phyloP scores from a whole-genome alignment of 2,113 vertebrate genomes.

The Eupsittula cactorum region DNA sequence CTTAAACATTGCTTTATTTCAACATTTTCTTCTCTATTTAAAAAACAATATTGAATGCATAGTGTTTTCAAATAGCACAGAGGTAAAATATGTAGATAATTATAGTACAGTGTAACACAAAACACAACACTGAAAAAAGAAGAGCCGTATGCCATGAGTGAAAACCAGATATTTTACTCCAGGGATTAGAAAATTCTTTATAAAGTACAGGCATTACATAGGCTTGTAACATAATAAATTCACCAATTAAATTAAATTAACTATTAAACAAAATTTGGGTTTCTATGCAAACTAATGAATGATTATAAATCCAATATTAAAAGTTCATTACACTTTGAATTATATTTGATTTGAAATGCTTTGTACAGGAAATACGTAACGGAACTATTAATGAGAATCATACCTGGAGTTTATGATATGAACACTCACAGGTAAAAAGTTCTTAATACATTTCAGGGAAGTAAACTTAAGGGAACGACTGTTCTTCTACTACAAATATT shows the following conservation, averaged over 20 bases:
- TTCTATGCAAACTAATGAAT: constrained; percentile 1
- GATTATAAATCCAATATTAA: constrained; percentile 2
- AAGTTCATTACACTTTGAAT: constrained; percentile 16
- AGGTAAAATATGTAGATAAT: neutral
- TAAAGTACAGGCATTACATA: neutral
- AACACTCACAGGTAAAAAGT: neutral
- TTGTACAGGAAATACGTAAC: neutral
- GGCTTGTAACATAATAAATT: neutral
- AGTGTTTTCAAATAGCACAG: neutral
- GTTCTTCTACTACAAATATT: neutral
- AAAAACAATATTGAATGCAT: neutral
- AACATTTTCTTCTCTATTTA: neutral
- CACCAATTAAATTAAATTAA: neutral
- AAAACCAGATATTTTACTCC: neutral
- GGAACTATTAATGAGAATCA: neutral
- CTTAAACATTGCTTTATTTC: neutral
- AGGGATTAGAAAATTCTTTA: neutral
- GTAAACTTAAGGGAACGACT: neutral
- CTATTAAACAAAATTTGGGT: neutral
- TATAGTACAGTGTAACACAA: neutral
- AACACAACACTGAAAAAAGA: neutral
- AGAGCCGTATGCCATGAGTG: neutral
- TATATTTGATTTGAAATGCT: neutral
- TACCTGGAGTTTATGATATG: neutral
- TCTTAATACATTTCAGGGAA: neutral